Evolutionary conservation across 53 echinoderm and acorn worm genomes (phyloP), one percentile per base, ranked within the genome.

Genomic region (Pentamera pediparva): DNA sequence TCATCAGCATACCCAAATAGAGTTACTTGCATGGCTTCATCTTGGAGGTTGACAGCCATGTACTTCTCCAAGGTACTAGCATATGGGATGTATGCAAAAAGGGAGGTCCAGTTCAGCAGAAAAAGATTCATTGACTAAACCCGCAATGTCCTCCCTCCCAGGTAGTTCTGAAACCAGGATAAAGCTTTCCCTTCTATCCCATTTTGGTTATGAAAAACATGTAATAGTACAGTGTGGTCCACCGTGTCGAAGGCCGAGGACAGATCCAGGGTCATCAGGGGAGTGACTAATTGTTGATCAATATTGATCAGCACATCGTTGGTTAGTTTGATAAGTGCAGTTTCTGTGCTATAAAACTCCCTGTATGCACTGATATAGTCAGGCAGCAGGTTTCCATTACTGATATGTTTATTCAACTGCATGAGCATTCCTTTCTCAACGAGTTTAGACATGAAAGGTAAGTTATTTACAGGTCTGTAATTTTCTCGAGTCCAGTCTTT

Each of bases 391-490:
- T 36, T 63, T 3, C 26, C 24, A 63, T 37, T 37, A 19, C 18
- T 17, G 0, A 63, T 34, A 39, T 63, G 37, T 18, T 63, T 39
- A 63, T 63, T 63, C 18, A 63, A 24, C 37, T 63, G 63, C 21
- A 36, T 37, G 11, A 36, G 37, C 39, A 63, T 37, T 37, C 63
- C 63, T 39, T 63, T 37, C 39, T 63, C 63, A 18, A 63, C 37
- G 18, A 63, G 19, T 63, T 37, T 63, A 7, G 62, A 62, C 62
- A 33, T 62, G 18, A 62, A 62, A 4, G 62, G 62, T 62, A 62
- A 62, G 54, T 54, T 54, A 54, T 54, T 62, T 12, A 35, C 62
- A 35, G 62, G 62, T 22, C 62, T 62, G 37, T 62, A 62, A 62
- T 37, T 62, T n/a, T 34, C 62, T 37, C 36, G 3, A 63, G 63